Conservation (phyloP, 2,888 invertebrate species). For the Polydrusus tereticollis region DNA sequence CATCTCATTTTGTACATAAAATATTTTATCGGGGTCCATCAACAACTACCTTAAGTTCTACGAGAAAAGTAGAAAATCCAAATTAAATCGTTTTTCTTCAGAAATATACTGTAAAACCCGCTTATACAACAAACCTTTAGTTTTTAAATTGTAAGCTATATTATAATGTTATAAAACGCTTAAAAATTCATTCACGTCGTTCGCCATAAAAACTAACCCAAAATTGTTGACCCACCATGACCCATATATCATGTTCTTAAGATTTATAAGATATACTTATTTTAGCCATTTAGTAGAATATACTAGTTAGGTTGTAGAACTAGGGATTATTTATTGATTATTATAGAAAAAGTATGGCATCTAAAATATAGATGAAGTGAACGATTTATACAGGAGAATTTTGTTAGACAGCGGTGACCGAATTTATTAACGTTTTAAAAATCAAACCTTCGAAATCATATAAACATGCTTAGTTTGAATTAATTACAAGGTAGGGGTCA, state of each 20-base stretch:
- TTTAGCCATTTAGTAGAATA: constrained; percentile 64
- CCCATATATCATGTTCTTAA: constrained; percentile 45
- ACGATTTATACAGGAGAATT: constrained; percentile 27
- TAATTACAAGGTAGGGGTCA: too few relatives aligned
- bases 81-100: constrained; percentile 31
- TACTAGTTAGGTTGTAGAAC: constrained; percentile 57
- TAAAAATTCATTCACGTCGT: constrained; percentile 34
- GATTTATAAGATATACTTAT: constrained; percentile 55
- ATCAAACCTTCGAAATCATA: constrained; percentile 18
- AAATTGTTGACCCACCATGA: constrained; percentile 43
- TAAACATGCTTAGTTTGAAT: too few relatives aligned
- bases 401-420: constrained; percentile 36
- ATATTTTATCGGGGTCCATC: constrained; percentile 64
- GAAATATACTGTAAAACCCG: constrained; percentile 21
- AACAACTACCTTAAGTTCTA: constrained; percentile 53
- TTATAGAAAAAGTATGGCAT: constrained; percentile 59
- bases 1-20: constrained; percentile 65
- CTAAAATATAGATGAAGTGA: constrained; percentile 51
- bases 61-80: constrained; percentile 33
- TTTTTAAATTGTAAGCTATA: constrained; percentile 28
- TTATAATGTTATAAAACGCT: constrained; percentile 32
- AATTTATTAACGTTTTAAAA: constrained; percentile 38
- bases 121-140: constrained; percentile 25
- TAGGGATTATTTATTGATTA: constrained; percentile 58
- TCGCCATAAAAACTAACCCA: constrained; percentile 27